Evolutionary conservation across 1,140 invertebrate genomes (phyloP).

Genomic region (Drosophila azteca): DNA sequence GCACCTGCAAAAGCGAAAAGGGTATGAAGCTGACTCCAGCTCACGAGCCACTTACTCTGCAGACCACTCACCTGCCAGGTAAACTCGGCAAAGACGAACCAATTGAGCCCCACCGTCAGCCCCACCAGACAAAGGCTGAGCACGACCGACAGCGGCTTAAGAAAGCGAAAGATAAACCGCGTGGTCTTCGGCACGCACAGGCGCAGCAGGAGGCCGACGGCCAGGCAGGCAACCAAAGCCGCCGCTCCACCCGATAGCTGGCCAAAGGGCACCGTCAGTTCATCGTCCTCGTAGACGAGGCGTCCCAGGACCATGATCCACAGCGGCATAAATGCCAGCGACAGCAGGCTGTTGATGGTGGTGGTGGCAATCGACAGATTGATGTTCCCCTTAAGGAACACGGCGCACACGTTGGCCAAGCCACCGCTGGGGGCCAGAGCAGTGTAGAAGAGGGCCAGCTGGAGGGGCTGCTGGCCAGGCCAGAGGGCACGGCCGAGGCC

Average conservation of each 20-base stretch:
- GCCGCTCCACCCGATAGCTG: constrained; percentile 42
- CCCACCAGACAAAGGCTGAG: constrained; percentile 58
- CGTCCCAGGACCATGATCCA: constrained; percentile 54
- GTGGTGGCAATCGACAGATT: constrained; percentile 64
- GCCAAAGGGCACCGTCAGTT: constrained; percentile 48
- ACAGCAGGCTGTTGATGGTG: constrained; percentile 57
- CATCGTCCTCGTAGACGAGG: constrained; percentile 42
- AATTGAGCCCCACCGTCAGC: constrained; percentile 59
- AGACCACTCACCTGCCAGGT: constrained; percentile 45
- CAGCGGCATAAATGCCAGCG: constrained; percentile 53
- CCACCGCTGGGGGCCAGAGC: constrained; percentile 62
- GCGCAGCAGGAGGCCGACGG: constrained; percentile 49
- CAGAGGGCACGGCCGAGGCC: constrained; percentile 48
- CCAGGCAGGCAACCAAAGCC: constrained; percentile 46
- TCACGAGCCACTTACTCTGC: background rate
- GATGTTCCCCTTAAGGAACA: constrained; percentile 64
- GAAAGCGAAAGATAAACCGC: constrained; percentile 53
- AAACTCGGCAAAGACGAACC: constrained; percentile 51
- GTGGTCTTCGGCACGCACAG: constrained; percentile 52
- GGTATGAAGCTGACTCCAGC: background rate
- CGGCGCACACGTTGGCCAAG: constrained; percentile 57
- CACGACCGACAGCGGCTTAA: constrained; percentile 59
- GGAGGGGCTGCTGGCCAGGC: constrained; percentile 25
- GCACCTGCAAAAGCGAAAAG: constrained; percentile 23
- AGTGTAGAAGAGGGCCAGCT: constrained; percentile 63